phyloP scores from a whole-genome alignment of 53 echinoderm and acorn worm genomes.

The Echinarachnius parma region DNA sequence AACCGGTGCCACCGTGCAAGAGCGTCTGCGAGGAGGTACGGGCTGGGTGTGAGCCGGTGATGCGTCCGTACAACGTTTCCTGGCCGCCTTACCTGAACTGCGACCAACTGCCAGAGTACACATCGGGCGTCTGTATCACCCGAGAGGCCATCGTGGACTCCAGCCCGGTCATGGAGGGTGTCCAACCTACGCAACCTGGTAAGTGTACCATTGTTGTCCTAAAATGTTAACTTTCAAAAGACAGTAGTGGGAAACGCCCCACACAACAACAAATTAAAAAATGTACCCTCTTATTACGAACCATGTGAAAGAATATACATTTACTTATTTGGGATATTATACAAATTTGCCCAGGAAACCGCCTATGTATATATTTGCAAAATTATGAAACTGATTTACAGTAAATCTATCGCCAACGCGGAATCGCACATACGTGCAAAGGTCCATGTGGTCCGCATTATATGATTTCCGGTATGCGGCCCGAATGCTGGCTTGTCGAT shows the following conservation, averaged over 20 bases:
- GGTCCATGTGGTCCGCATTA: too few species aligned
- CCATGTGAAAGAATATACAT: too few species aligned
- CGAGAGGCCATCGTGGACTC: slow-evolving; percentile 92
- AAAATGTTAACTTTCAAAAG: neutral
- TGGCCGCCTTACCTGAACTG: slow-evolving; percentile 87
- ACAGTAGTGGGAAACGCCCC: neutral
- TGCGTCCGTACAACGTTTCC: slow-evolving; percentile 70
- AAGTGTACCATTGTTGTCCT: neutral
- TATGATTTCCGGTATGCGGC: too few species aligned
- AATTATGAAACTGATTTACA: too few species aligned
- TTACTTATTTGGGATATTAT: too few species aligned
- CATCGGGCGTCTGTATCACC: slow-evolving; percentile 88
- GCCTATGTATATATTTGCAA: too few species aligned
- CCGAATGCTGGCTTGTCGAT: too few species aligned
- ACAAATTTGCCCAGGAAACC: too few species aligned
- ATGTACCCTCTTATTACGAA: too few species aligned
- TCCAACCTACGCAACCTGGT: slow-evolving; percentile 11
- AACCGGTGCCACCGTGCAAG: slow-evolving; percentile 87
- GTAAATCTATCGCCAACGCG: too few species aligned
- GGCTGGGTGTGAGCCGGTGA: slow-evolving; percentile 78
- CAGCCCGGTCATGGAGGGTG: slow-evolving; percentile 12
- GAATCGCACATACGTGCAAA: too few species aligned
- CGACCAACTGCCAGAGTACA: slow-evolving; percentile 82
- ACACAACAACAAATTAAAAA: neutral
- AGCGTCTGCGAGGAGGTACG: slow-evolving; percentile 73